Conservation (phyloP, 2,888 invertebrate genomes). For the Tuta absoluta region DNA sequence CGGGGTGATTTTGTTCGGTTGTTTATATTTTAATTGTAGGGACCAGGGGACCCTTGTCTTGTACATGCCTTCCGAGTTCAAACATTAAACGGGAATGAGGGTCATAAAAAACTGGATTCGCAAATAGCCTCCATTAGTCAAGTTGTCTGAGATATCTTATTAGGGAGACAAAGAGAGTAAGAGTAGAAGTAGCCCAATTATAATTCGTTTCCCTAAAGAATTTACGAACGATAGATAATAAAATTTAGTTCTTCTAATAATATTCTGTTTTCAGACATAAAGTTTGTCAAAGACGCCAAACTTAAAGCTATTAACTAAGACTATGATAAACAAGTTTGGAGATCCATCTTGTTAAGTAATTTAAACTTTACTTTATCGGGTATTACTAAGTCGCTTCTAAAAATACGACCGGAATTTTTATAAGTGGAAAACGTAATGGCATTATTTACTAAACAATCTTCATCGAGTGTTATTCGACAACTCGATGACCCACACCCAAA, state of each 20-base stretch:
- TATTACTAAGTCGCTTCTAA: not conserved
- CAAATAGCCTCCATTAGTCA: slow-evolving; percentile 18
- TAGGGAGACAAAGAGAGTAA: not conserved
- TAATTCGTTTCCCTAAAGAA: not conserved
- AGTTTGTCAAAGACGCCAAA: not conserved
- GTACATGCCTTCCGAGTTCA: slow-evolving; percentile 31
- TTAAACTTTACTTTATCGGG: not conserved
- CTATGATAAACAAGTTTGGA: slow-evolving; percentile 6
- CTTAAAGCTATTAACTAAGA: not conserved
- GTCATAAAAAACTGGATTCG: slow-evolving; percentile 8
- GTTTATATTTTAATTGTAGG: slow-evolving; percentile 54
- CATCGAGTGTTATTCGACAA: too few relatives aligned
- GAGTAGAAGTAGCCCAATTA: not conserved
- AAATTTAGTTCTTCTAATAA: not conserved
- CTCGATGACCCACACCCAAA: too few relatives aligned
- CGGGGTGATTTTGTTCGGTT: slow-evolving; percentile 38
- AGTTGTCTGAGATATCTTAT: slow-evolving; percentile 1
- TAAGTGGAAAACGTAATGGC: not conserved
- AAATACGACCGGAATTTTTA: not conserved
- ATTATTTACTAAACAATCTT: not conserved
- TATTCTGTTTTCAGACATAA: not conserved
- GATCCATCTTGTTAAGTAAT: not conserved
- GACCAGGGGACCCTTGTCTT: slow-evolving; percentile 40
- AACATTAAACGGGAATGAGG: slow-evolving; percentile 12
- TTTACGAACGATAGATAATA: not conserved